Evolutionary conservation across 1,140 invertebrate species (phyloP).

Genomic region (Aphidius ervi): DNA sequence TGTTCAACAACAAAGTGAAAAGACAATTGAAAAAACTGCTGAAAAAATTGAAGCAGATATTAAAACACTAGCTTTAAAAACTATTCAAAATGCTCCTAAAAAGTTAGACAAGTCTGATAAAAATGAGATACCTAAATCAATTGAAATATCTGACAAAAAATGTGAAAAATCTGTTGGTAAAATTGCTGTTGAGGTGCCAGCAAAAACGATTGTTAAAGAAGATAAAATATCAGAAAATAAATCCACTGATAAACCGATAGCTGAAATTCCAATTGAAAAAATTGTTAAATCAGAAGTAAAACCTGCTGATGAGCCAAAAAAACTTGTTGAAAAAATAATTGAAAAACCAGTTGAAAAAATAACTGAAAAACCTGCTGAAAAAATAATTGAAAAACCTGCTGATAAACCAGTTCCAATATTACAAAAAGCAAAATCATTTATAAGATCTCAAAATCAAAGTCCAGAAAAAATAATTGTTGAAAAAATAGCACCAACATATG

Average conservation of each 20-base stretch:
- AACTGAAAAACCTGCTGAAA: neutral
- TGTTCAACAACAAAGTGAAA: conserved; percentile 9
- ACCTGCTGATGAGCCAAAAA: neutral
- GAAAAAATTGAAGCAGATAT: neutral
- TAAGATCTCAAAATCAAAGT: conserved; percentile 9
- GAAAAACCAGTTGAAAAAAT: conserved; percentile 3
- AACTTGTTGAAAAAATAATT: neutral
- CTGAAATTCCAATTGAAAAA: neutral
- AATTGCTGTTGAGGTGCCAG: neutral
- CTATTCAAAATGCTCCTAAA: neutral
- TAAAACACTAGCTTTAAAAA: neutral
- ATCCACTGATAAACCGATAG: neutral
- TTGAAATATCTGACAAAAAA: neutral
- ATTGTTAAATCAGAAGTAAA: neutral
- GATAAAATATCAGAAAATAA: conserved; percentile 18
- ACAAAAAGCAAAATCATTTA: conserved; percentile 7
- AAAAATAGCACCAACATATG: neutral
- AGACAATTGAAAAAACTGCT: neutral
- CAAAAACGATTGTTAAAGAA: too few species aligned
- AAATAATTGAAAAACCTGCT: neutral
- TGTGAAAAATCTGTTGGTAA: neutral
- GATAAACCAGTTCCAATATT: neutral
- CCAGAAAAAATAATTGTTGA: conserved; percentile 18
- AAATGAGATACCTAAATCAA: neutral
- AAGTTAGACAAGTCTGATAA: neutral